A percentile compares a stretch with the other conserved stretches of the same genome.
These are phyloP conservation scores for Myrmophylax atrothorax DNA, from an alignment of 2,113 vertebrate genomes.

Conservation along the genomic window DNA sequence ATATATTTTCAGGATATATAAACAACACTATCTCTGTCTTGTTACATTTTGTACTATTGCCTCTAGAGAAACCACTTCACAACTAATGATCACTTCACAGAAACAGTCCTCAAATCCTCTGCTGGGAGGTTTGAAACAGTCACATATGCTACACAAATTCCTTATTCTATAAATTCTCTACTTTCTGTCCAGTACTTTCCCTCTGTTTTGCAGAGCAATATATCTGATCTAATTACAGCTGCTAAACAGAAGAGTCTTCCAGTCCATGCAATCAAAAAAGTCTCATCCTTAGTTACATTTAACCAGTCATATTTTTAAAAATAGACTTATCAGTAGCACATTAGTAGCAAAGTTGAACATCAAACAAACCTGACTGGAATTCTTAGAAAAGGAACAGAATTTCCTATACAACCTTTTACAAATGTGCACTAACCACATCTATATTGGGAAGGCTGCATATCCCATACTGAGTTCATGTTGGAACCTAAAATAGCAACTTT, in stretches of 20 bases:
- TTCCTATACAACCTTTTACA: background rate
- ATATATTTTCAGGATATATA: background rate
- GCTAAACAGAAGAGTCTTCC: background rate
- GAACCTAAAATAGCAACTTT: constrained; percentile 23
- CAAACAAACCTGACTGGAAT: background rate
- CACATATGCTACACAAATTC: background rate
- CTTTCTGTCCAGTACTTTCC: background rate
- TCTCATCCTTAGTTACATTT: background rate
- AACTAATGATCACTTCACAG: background rate
- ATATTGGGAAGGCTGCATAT: background rate
- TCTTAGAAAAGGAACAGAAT: background rate
- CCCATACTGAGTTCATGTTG: background rate
- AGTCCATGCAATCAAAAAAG: background rate
- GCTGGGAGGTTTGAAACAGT: background rate
- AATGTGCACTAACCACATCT: background rate
- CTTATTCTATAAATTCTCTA: background rate
- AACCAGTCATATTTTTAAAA: background rate
- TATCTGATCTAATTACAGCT: background rate
- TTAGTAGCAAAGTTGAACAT: background rate
- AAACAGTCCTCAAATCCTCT: background rate
- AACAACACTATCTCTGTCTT: background rate
- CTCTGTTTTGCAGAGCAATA: background rate
- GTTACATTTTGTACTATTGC: background rate
- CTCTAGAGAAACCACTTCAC: background rate
- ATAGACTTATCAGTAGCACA: background rate